Evolutionary conservation across 1,140 invertebrate genomes (phyloP).

Genomic region (Limonius californicus): DNA sequence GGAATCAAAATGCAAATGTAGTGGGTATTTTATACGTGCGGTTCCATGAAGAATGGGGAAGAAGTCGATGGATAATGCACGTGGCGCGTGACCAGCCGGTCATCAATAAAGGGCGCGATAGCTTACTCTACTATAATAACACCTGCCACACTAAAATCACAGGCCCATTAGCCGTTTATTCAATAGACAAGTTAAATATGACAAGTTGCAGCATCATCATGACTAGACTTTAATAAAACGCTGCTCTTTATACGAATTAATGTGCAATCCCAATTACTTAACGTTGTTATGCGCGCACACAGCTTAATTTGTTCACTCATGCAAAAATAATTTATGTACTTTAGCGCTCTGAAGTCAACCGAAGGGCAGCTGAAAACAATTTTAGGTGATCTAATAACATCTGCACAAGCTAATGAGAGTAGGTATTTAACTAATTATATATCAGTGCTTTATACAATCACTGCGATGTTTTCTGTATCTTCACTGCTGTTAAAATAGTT

Average conservation of each 20-base stretch:
- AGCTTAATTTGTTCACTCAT: background rate
- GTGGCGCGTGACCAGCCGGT: background rate
- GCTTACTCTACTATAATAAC: slow-evolving; percentile 27
- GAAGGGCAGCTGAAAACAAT: too few species aligned
- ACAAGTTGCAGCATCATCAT: slow-evolving; percentile 36
- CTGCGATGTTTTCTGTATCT: too few species aligned
- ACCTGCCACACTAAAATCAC: slow-evolving; percentile 34
- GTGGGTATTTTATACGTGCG: too few species aligned
- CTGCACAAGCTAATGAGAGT: too few species aligned
- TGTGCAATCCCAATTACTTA: background rate
- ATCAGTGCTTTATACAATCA: too few species aligned
- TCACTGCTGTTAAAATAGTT: too few species aligned
- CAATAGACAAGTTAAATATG: slow-evolving; percentile 35
- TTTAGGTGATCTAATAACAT: too few species aligned
- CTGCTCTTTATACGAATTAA: background rate
- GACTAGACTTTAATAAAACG: slow-evolving; percentile 14
- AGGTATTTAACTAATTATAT: too few species aligned
- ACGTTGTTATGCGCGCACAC: background rate
- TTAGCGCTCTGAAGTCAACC: too few species aligned
- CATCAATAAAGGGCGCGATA: slow-evolving; percentile 20
- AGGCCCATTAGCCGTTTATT: slow-evolving; percentile 33
- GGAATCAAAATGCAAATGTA: background rate
- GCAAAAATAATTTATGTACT: background rate
- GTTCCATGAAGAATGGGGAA: background rate
- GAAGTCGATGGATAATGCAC: background rate